Evolutionary conservation across 2,113 vertebrate species (phyloP).

Genomic region (Chaetops frenatus): DNA sequence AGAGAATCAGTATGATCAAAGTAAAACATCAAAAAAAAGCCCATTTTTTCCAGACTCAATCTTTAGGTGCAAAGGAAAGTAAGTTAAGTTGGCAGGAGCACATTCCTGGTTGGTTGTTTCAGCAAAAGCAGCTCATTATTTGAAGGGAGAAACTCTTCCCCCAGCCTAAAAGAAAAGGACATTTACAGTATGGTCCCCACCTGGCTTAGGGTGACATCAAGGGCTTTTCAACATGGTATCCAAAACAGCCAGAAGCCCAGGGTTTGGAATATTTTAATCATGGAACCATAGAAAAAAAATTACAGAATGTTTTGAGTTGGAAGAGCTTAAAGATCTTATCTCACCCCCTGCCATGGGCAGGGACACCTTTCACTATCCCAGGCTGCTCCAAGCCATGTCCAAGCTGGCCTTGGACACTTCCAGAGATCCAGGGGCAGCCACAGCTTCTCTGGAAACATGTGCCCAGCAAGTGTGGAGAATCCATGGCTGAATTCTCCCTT

Average conservation of each 20-base stretch:
- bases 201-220: neutral
- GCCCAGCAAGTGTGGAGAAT: neutral
- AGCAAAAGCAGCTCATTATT: neutral
- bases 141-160: neutral
- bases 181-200: neutral
- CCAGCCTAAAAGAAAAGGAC: neutral
- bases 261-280: neutral
- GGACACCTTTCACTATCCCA: neutral
- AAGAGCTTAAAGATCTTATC: neutral
- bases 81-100: neutral
- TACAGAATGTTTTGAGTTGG: neutral
- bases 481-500: neutral
- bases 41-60: neutral
- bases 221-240: neutral
- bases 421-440: neutral
- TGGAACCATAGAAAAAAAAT: neutral
- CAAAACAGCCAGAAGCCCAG: neutral
- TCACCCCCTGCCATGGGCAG: neutral
- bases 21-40: neutral
- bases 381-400: neutral
- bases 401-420: rapidly evolving
- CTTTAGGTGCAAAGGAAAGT: neutral
- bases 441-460: neutral
- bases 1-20: neutral
- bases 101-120: neutral